Evolutionary conservation across 2,888 invertebrate species (phyloP).

Genomic region (Drosophila tripunctata): DNA sequence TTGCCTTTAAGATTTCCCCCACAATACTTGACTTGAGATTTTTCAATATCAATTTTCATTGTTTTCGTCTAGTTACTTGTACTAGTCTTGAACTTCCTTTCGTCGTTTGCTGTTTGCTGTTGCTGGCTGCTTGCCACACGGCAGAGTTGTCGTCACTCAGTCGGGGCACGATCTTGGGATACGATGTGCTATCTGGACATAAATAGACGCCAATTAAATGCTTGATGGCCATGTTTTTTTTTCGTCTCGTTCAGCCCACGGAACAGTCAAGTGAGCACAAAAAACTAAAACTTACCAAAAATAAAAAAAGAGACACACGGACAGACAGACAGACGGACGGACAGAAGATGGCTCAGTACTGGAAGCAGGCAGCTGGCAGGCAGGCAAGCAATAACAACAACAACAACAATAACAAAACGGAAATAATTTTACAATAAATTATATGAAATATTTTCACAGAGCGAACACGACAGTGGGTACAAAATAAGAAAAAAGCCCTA

Average conservation of each 20-base stretch:
- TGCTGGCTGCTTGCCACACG: conserved; percentile 2
- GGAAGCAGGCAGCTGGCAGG: conserved; percentile 2
- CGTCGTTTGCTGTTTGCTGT: too few relatives aligned
- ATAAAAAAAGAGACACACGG: background rate
- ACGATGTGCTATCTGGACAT: conserved; percentile 81
- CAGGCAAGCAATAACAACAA: background rate
- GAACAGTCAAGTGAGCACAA: conserved; percentile 25
- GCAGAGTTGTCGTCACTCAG: conserved; percentile 66
- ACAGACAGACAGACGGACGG: too few relatives aligned
- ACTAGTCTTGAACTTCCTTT: background rate
- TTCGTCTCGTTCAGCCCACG: conserved; percentile 16
- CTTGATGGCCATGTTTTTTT: conserved; percentile 63
- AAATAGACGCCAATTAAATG: conserved; percentile 82
- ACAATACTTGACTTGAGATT: conserved; percentile 38
- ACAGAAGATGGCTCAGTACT: conserved; percentile 4
- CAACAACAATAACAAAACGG: conserved; percentile 54
- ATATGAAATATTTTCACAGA: conserved; percentile 58
- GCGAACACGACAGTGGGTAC: conserved; percentile 10
- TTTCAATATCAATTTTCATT: conserved; percentile 77
- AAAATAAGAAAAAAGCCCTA: conserved; percentile 9
- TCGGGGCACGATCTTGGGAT: conserved; percentile 60
- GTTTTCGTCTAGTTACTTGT: conserved; percentile 50
- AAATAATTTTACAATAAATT: conserved; percentile 75
- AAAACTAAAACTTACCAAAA: background rate
- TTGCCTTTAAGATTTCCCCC: conserved; percentile 70